Conservation (phyloP, 1,140 invertebrate genomes). For the Listronotus oregonensis region DNA sequence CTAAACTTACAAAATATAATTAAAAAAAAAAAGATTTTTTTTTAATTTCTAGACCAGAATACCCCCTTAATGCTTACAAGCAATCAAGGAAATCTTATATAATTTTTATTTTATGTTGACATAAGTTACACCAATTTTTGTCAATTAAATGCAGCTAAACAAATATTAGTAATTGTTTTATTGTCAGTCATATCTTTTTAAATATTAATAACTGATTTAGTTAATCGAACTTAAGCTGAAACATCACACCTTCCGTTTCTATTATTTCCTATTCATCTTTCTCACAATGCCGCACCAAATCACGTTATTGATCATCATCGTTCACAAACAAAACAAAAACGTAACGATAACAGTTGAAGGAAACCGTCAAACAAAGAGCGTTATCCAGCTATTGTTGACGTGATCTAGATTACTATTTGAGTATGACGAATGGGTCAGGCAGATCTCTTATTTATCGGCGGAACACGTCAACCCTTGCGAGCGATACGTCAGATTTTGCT, state of each 20-base stretch:
- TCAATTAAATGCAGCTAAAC: too few relatives aligned
- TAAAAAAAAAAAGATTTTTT: too few relatives aligned
- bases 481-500: constrained; percentile 36
- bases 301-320: constrained; percentile 36
- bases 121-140: too few relatives aligned
- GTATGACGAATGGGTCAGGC: constrained; percentile 51
- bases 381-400: constrained; percentile 47
- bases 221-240: too few relatives aligned
- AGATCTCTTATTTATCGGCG: constrained; percentile 44
- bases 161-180: too few relatives aligned
- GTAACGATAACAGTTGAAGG: constrained; percentile 35
- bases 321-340: constrained; percentile 28
- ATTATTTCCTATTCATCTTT: constrained; percentile 5
- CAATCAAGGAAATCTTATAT: too few relatives aligned
- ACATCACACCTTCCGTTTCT: background rate
- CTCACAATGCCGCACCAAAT: constrained; percentile 16
- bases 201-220: too few relatives aligned
- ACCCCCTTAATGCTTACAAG: too few relatives aligned
- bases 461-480: constrained; percentile 47
- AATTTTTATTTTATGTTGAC: too few relatives aligned
- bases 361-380: constrained; percentile 43
- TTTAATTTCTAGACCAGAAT: too few relatives aligned
- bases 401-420: constrained; percentile 53
- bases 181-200: too few relatives aligned
- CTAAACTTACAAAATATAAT: too few relatives aligned